A percentile compares a stretch with the other conserved stretches of the same genome.
Evolutionary conservation across 2,888 invertebrate species (phyloP).

Genomic region (Caenorhabditis parvicauda): DNA sequence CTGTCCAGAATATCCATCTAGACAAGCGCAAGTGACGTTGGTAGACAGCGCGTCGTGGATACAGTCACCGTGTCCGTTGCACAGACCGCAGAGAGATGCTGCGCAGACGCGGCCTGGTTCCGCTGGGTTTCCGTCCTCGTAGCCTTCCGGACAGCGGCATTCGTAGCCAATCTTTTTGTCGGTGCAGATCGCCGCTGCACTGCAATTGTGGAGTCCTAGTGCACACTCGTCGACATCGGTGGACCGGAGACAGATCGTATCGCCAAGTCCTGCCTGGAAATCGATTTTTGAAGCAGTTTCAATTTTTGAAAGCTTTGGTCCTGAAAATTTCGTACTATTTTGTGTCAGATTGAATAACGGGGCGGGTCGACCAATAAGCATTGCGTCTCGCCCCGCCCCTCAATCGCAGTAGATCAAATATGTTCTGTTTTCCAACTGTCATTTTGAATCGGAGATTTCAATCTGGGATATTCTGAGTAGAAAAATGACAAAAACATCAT

Average conservation of each 20-base stretch:
- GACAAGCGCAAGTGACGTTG: slow-evolving; percentile 56
- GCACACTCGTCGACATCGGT: slow-evolving; percentile 53
- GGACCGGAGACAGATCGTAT: slow-evolving; percentile 28
- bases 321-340: no score
- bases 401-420: no score
- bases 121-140: slow-evolving; percentile 53
- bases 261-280: slow-evolving; percentile 31
- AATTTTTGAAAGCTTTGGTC: no score
- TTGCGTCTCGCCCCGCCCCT: no score
- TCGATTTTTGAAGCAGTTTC: background rate
- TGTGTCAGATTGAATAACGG: no score
- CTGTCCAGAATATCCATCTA: slow-evolving; percentile 50
- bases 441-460: no score
- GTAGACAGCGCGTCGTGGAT: slow-evolving; percentile 46
- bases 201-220: slow-evolving; percentile 58
- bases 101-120: slow-evolving; percentile 58
- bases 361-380: no score
- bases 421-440: no score
- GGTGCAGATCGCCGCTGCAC: slow-evolving; percentile 52
- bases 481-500: no score
- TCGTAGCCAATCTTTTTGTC: slow-evolving; percentile 49
- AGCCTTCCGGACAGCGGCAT: slow-evolving; percentile 47
- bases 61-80: slow-evolving; percentile 61
- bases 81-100: slow-evolving; percentile 48
- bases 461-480: no score